Percentiles rank a stretch among this genome's conserved stretches.
phyloP scores from a whole-genome alignment of 2,113 vertebrate species.

The Ictalurus punctatus region DNA sequence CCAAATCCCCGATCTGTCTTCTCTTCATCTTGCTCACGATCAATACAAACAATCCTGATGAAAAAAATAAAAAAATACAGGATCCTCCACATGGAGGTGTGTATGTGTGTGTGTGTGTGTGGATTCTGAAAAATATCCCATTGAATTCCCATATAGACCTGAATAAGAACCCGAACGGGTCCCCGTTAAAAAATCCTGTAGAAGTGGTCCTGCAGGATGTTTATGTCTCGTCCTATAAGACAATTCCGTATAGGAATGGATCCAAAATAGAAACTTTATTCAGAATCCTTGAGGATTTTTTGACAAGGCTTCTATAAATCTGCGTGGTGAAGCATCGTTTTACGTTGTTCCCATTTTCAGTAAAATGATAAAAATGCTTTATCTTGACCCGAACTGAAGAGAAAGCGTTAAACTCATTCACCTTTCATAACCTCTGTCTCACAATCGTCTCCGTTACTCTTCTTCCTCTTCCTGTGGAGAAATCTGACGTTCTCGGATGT shows the following conservation, averaged over 20 bases:
- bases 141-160: no score
- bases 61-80: not conserved
- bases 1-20: not conserved
- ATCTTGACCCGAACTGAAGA: not conserved
- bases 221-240: no score
- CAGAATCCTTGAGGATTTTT: no score
- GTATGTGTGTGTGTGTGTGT: conserved; percentile 6
- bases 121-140: no score
- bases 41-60: conserved; percentile 1
- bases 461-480: not conserved
- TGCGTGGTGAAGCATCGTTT: not conserved
- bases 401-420: conserved; percentile 25
- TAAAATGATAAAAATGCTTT: not conserved
- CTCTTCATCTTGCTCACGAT: not conserved
- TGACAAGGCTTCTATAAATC: not conserved
- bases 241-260: no score
- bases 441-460: not conserved
- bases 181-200: no score
- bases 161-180: no score
- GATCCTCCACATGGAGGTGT: not conserved
- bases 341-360: not conserved
- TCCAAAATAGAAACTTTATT: no score
- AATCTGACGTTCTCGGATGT: conserved; percentile 37
- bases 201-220: no score
- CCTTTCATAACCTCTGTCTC: conserved; percentile 31